phyloP scores from a whole-genome alignment of 2,797 vertebrate genomes.

The Paedocypris micromegethes region DNA sequence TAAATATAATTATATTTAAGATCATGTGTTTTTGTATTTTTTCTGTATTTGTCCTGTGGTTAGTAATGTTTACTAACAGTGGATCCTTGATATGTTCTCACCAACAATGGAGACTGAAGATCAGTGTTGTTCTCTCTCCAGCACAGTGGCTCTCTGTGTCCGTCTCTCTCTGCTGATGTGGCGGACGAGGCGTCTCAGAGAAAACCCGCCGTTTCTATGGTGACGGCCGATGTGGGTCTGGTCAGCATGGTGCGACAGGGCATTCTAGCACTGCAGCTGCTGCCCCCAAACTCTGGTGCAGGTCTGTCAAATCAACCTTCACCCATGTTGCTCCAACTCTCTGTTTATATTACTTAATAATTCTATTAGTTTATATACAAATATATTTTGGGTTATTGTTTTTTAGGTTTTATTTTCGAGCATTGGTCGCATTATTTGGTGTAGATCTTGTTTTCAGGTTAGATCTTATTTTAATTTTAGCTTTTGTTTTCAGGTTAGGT shows the following conservation, averaged over 20 bases:
- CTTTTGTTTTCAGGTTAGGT: no score
- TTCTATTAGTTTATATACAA: no score
- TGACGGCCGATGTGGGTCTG: constrained; percentile 89
- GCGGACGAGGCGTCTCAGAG: constrained; percentile 65
- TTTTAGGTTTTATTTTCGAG: no score
- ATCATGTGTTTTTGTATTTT: background rate
- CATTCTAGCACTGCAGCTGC: constrained; percentile 88
- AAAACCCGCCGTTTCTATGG: constrained; percentile 82
- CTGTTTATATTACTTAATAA: no score
- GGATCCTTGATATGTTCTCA: no score
- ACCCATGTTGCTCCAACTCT: no score
- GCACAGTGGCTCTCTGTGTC: constrained; percentile 64
- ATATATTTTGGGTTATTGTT: no score
- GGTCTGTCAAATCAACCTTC: constrained; percentile 62
- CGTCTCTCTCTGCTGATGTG: constrained; percentile 56
- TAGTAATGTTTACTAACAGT: background rate
- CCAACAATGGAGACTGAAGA: background rate
- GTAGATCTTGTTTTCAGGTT: no score
- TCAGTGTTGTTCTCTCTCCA: constrained; percentile 47
- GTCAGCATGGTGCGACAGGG: constrained; percentile 97
- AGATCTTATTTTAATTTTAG: no score
- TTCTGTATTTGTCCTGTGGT: background rate
- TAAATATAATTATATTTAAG: background rate
- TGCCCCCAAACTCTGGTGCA: constrained; percentile 93
- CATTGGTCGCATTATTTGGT: no score